Percentiles rank a stretch among this genome's conserved stretches.
Evolutionary conservation across 2,888 invertebrate species (phyloP).

Genomic region (Melangyna quadrimaculata): DNA sequence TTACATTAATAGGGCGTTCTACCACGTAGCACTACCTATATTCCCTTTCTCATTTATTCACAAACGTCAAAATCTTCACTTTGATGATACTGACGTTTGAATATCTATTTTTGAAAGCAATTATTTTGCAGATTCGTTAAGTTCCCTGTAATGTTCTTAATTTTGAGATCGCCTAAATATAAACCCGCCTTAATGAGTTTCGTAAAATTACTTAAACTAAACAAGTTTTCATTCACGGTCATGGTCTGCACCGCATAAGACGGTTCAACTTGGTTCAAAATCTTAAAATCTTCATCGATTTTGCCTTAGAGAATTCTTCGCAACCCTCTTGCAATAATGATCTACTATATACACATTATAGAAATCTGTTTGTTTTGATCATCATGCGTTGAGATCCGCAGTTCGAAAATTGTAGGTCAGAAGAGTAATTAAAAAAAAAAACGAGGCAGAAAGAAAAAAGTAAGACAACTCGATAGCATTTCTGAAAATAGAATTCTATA

Average conservation of each 20-base stretch:
- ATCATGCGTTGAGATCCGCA: background rate
- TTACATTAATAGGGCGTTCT: background rate
- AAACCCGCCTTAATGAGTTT: background rate
- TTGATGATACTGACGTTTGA: too few relatives aligned
- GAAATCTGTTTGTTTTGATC: conserved; percentile 56
- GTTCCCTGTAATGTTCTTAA: too few relatives aligned
- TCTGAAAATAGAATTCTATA: conserved; percentile 41
- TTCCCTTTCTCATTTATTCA: too few relatives aligned
- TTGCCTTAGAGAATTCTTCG: background rate
- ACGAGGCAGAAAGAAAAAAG: conserved; percentile 32
- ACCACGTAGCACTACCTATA: too few relatives aligned
- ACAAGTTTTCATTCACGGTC: background rate
- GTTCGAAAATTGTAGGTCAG: conserved; percentile 63
- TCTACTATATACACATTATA: background rate
- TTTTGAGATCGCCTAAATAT: background rate
- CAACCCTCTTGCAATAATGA: background rate
- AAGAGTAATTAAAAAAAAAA: conserved; percentile 56
- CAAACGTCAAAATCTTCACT: too few relatives aligned
- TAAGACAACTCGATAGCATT: background rate
- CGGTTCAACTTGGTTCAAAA: background rate
- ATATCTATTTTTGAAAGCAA: too few relatives aligned
- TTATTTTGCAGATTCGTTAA: too few relatives aligned
- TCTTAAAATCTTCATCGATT: background rate
- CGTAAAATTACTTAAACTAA: background rate
- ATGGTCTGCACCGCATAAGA: background rate